phyloP scores from a whole-genome alignment of 1,140 invertebrate genomes.

The Danaus melanippus region DNA sequence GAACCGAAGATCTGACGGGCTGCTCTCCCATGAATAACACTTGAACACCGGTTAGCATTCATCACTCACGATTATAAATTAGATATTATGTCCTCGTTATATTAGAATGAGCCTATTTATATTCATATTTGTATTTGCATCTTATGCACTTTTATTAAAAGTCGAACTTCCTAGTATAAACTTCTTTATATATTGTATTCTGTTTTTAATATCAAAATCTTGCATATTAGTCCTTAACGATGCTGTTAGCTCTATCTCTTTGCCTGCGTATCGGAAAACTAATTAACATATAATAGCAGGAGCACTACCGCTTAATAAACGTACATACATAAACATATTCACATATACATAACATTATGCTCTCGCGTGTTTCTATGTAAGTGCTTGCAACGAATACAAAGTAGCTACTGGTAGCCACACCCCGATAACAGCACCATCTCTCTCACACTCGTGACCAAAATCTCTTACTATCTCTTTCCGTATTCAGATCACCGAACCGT shows the following conservation, averaged over 20 bases:
- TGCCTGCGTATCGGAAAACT: slow-evolving; percentile 37
- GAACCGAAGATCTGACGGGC: slow-evolving; percentile 25
- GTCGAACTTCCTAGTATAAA: too few relatives aligned
- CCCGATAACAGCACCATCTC: slow-evolving; percentile 50
- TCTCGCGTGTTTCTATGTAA: slow-evolving; percentile 50
- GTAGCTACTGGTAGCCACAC: slow-evolving; percentile 61
- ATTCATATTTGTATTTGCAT: too few relatives aligned
- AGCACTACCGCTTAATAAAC: slow-evolving; percentile 32
- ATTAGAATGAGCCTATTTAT: too few relatives aligned
- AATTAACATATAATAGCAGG: slow-evolving; percentile 55
- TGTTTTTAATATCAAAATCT: too few relatives aligned
- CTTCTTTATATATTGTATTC: too few relatives aligned
- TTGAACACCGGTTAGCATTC: slow-evolving; percentile 41
- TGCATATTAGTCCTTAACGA: too few relatives aligned
- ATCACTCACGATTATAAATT: slow-evolving; percentile 31
- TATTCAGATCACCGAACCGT: slow-evolving; percentile 35
- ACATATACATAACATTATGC: slow-evolving; percentile 31
- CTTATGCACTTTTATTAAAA: too few relatives aligned
- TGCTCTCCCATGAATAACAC: slow-evolving; percentile 33
- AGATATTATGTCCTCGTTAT: slow-evolving; percentile 4
- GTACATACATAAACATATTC: slow-evolving; percentile 23
- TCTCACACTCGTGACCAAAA: slow-evolving; percentile 32
- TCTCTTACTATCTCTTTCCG: slow-evolving; percentile 33
- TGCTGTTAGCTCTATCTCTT: too few relatives aligned
- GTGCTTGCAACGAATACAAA: slow-evolving; percentile 49